A percentile compares a stretch with the other conserved stretches of the same genome.
These are phyloP conservation scores for Colossoma macropomum DNA, from an alignment of 2,113 vertebrate species.

Conservation along the genomic window DNA sequence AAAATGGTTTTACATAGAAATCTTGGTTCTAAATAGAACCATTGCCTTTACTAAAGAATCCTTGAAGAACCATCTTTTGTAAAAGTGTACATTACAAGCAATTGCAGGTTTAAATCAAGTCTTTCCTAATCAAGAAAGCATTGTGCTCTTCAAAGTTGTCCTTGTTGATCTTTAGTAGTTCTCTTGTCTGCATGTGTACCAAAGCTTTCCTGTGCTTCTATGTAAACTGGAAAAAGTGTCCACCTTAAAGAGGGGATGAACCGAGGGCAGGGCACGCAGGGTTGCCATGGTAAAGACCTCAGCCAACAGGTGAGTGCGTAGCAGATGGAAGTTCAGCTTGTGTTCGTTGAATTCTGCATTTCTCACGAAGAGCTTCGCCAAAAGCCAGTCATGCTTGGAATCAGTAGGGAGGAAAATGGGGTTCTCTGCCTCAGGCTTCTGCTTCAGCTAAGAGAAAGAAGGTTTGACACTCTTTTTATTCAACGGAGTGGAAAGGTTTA, in stretches of 20 bases:
- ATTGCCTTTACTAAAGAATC: no score
- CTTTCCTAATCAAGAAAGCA: no score
- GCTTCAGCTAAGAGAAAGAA: conserved; percentile 16
- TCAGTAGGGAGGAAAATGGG: conserved; percentile 72
- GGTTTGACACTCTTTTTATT: neutral
- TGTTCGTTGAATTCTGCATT: conserved; percentile 68
- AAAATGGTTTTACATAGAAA: no score
- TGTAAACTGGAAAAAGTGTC: neutral
- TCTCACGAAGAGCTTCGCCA: conserved; percentile 72
- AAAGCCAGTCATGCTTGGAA: conserved; percentile 65
- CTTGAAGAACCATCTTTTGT: no score
- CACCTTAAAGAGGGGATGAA: conserved; percentile 72
- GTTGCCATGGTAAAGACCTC: conserved; percentile 70
- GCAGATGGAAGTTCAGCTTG: conserved; percentile 66
- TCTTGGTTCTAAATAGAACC: no score
- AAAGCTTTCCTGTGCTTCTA: no score
- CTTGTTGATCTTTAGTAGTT: no score
- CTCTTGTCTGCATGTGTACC: no score
- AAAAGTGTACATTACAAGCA: no score
- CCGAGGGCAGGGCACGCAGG: conserved; percentile 66
- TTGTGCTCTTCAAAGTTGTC: no score
- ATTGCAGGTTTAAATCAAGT: no score
- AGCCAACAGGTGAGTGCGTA: conserved; percentile 68
- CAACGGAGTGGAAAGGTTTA: neutral
- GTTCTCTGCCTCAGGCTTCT: conserved; percentile 29